Conservation (phyloP, 1,140 invertebrate species). For the Wiebesia pumilae region DNA sequence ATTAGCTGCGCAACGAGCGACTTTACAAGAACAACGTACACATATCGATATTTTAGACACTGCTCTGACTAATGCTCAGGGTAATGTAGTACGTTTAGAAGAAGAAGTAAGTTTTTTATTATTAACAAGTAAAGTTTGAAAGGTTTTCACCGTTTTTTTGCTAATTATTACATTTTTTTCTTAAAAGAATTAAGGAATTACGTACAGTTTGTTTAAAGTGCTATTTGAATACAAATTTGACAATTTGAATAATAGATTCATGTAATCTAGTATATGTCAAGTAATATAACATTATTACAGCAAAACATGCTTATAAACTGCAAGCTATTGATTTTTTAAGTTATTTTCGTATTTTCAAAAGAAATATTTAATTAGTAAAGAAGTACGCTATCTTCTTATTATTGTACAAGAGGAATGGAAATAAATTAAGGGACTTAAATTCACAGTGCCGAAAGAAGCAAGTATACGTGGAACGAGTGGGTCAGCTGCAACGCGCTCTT, state of each 20-base stretch:
- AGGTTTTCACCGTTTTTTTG: background rate
- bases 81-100: slow-evolving; percentile 90
- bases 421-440: slow-evolving; percentile 29
- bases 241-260: too few relatives aligned
- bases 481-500: slow-evolving; percentile 88
- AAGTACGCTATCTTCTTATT: too few relatives aligned
- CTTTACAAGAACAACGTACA: slow-evolving; percentile 91
- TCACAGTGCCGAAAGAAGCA: slow-evolving; percentile 86
- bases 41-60: slow-evolving; percentile 95
- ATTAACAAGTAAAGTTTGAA: background rate
- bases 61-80: slow-evolving; percentile 92
- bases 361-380: too few relatives aligned
- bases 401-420: background rate
- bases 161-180: too few relatives aligned
- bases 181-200: too few relatives aligned
- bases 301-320: too few relatives aligned
- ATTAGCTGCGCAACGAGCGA: slow-evolving; percentile 89
- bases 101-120: slow-evolving; percentile 81
- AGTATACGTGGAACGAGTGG: slow-evolving; percentile 88
- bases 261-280: too few relatives aligned
- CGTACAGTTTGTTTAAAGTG: too few relatives aligned
- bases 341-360: too few relatives aligned
- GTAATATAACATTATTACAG: too few relatives aligned
- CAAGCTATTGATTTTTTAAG: too few relatives aligned
- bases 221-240: too few relatives aligned